Evolutionary conservation across 1,140 invertebrate genomes (phyloP), one percentile per base, ranked within the genome.

Genomic region (Lasioglossum albipes): DNA sequence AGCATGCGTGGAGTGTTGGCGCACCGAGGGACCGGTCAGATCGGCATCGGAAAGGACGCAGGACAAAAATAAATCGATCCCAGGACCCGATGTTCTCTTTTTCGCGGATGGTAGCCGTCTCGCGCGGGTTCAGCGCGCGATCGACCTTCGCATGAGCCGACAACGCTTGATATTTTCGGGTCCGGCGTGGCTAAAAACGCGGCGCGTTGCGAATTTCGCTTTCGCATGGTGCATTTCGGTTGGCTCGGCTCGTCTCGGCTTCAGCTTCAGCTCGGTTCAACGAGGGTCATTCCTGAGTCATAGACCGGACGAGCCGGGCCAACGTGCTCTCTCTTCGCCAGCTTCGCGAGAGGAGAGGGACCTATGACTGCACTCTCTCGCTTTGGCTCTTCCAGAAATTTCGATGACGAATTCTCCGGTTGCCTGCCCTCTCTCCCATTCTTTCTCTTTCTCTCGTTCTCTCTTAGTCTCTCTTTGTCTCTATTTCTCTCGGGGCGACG

Each of bases 231-330:
- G 69, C 82, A 69, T 81, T 84, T 84, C 82, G 79, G 69, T 16
- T 3, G 45, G 45, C 45, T 49, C 45, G 10, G 45, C 45, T 49
- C 45, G 12, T 9, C 45, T 12, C 45, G 45, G 45, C 10, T 22
- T 12, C 62, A 12, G 62, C 36, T 31, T 5, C 62, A 31, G 31
- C 27, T 81, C 88, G 89, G 89, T 90, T 91, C 90, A 90, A 85
- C 86, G 83, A 91, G 90, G 89, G 89, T 92, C 91, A 91, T 90
- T 89, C 89, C 87, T 92, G 90, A 92, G 91, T 92, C 91, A 92
- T 67, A 87, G 89, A 90, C 89, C 89, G 89, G 89, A 89, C 88
- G 77, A 74, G 89, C 45, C 80, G 85, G 88, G 89, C 88, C 88
- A 90, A 88, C 83, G 89, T 49, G 81, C 83, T 84, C 18, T 54